Base-by-base conservation (phyloP, 2,888 invertebrate species). In the Chironomus tentans region DNA sequence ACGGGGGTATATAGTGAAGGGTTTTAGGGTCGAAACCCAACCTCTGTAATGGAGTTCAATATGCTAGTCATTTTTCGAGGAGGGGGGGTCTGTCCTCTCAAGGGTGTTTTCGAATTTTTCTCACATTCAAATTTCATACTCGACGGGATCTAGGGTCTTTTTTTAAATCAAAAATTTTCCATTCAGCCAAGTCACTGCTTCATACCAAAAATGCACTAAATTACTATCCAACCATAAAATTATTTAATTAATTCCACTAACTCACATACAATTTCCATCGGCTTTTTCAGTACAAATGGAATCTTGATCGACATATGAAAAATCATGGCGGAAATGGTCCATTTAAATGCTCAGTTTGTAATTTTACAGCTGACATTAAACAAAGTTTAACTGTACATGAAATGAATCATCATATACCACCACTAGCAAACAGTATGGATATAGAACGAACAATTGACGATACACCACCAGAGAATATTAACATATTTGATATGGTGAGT, bases 301-400 rank as follows among this genome's bases (percentile, higher is more conserved):
- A 97, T 85, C 87, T 95, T 84, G 97, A 97, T 82, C 88, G 97
- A 6, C 97, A 97, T 83, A 92, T 93, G 87, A 92, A 93, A 84
- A 95, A 95, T 82, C 95, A 96, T 85, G 92, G 91, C 78, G 94
- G 94, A 3, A 89, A 87, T 76, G 94, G 94, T n/a, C 90, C 90
- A 78, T 93, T 92, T 84, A 89, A 91, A 81, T 95, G 95, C 84
- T 90, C 91, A 62, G 90, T 92, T 79, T 95, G 95, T 83, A 93
- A 94, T 83, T 95, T 95, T 83, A 92, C 93, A 12, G 94, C 95
- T 48, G 94, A 95, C 81, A 95, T 95, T 82, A 93, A 94, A 82
- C 95, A 95, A 83, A 94, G 94, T 82, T 85, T 95, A 81, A 95
- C 95, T 15, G 94, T 94, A 77, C 95, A 95, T 84, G 93, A 95